Base-by-base conservation (phyloP, 2,888 invertebrate species). In the Phaonia tiefii region DNA sequence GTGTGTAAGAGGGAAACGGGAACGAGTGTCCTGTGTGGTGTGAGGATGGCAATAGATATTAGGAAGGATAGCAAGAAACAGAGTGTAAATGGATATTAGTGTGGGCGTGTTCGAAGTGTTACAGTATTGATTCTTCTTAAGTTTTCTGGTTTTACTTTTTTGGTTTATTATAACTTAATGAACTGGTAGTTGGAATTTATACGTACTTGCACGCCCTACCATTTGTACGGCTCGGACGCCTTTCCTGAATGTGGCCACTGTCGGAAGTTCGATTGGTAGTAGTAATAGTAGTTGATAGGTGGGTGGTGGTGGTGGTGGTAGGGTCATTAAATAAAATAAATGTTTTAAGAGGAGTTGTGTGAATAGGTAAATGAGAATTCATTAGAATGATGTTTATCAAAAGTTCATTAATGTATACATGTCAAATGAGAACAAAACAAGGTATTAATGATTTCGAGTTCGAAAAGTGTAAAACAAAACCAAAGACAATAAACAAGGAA, bases 181-280 rank as follows among this genome's bases (percentile, higher is more conserved):
- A 76, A 73, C 73, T 75, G 56, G 63, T 69, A 78, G 81, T 81
- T 86, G 84, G 84, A 86, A 85, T 86, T 87, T 87, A 90, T 96
- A 97, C 97, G 95, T 97, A 98, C 97, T 98, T 97, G 97, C 96
- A 94, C 97, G 95, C 94, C 98, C 97, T 93, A 97, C 97, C 95
- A 97, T 96, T 94, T 97, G 98, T 93, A 98, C 97, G 93, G 98
- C 98, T 92, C 98, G 96, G 92, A 99, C 99, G 94, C 99, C 98
- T 94, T 99, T 98, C 96, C 98, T 97, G 96, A 99, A 99, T 92
- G 98, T 97, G 92, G 98, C 98, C 97, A 99, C 99, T 99, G 94
- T 91, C 54, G 75, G 74, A 75, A 81, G 63, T 60, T 39, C 42
- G 39, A 63, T 39, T 54, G 42, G 63, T 58, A 58, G 63, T 63